A percentile compares a stretch with the other conserved stretches of the same genome.
Evolutionary conservation across 2,113 vertebrate genomes (phyloP).

Genomic region (Odobenus rosmarus): DNA sequence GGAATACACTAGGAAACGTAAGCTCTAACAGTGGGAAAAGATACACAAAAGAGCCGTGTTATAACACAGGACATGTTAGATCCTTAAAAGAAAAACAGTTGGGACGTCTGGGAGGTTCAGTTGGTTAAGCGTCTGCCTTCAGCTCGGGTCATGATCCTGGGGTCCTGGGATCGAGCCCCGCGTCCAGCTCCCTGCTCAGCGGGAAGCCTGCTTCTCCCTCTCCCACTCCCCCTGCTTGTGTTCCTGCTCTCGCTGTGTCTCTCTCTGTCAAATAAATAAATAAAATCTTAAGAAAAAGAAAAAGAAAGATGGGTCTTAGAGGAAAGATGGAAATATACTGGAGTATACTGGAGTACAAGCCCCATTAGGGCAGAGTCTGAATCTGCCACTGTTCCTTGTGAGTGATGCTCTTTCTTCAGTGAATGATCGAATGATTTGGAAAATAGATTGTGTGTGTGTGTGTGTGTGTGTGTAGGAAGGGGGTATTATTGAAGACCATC

Average conservation of each 20-base stretch:
- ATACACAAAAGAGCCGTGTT: background rate
- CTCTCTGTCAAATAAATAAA: too few relatives aligned
- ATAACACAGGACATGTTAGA: background rate
- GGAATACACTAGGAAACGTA: background rate
- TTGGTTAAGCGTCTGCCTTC: background rate
- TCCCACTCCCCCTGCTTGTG: too few relatives aligned
- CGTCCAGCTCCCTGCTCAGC: background rate
- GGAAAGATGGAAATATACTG: background rate
- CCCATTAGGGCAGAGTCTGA: background rate
- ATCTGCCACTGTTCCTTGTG: background rate
- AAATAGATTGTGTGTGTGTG: background rate
- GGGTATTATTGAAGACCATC: background rate
- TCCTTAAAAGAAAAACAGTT: background rate
- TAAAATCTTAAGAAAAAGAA: too few relatives aligned
- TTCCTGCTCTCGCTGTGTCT: too few relatives aligned
- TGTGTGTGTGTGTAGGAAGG: too few relatives aligned
- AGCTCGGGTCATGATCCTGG: background rate
- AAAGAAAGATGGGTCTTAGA: background rate
- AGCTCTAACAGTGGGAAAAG: background rate
- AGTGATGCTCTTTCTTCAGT: background rate
- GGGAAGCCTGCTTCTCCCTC: too few relatives aligned
- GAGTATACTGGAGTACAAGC: background rate
- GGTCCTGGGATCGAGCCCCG: background rate
- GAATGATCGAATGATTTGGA: background rate
- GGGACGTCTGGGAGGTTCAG: background rate